Evolutionary conservation across 37 sponge, comb jelly and placozoan species (phyloP), one percentile per base, ranked within the genome.

Genomic region (Chondrosia reniformis): DNA sequence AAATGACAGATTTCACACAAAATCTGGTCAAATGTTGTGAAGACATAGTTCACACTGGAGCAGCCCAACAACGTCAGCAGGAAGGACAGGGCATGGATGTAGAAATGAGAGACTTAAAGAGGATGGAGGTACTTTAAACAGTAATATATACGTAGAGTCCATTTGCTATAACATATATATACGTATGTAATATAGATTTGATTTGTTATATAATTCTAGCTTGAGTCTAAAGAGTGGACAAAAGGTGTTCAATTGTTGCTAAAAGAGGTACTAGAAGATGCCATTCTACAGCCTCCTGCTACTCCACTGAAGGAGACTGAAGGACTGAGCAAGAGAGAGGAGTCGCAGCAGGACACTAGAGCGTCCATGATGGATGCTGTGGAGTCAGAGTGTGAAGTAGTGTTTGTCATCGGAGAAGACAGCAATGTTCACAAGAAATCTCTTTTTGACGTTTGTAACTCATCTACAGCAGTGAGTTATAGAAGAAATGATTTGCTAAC

Each of bases 361-460:
- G n/a, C n/a, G n/a, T n/a, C n/a, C n/a, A n/a, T n/a, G n/a, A 1
- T 19, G 67, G 69, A 54, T 10, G 71, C 30, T 8, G 71, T 24
- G 38, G 55, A 46, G 39, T 17, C 3, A 0, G 45, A 46, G 42
- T 30, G 32, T 0, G 44, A 69, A 33, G 49, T 46, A 25, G 80
- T 84, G 74, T 74, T 38, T 81, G 85, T 89, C 27, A 9, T 89
- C n/a, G 85, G 85, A 46, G 74, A 19, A 55, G 89, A 89, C 37
- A 65, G 65, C 55, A 81, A 84, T 49, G 59, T 89, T 6, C 85
- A 81, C 63, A 24, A 56, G 33, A 89, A 77, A 46, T 78, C 85
- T 13, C 52, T 89, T 54, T 38, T 54, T 55, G 46, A 83, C n/a
- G 80, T 67, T 46, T 52, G 81, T 3, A 46, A 74, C 7, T n/a